Evolutionary conservation across 2,888 invertebrate species (phyloP).

Genomic region (Zygothrica quintamaculata): DNA sequence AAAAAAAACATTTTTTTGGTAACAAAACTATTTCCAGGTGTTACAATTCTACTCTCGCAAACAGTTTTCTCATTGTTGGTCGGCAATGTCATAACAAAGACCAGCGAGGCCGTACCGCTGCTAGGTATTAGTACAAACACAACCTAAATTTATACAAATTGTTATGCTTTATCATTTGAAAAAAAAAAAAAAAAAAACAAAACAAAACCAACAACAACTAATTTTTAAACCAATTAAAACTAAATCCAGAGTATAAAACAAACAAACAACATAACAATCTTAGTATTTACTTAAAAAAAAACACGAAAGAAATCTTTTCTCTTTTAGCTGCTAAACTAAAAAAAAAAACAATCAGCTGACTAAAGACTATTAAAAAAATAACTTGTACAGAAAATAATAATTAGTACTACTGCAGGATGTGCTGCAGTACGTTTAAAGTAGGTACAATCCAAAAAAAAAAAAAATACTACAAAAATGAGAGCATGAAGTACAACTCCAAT

Average conservation of each 20-base stretch:
- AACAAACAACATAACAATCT: neutral
- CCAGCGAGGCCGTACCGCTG: constrained; percentile 99
- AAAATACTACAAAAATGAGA: constrained; percentile 39
- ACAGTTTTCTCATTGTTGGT: constrained; percentile 99
- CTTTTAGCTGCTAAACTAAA: constrained; percentile 72
- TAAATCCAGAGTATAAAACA: constrained; percentile 27
- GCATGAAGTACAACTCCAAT: constrained; percentile 63
- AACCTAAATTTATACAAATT: constrained; percentile 35
- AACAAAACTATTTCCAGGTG: constrained; percentile 92
- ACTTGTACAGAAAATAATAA: constrained; percentile 64
- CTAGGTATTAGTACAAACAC: constrained; percentile 89
- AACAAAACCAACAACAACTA: no score
- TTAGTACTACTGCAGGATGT: constrained; percentile 38
- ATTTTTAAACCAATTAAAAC: no score
- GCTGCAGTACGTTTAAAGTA: constrained; percentile 68
- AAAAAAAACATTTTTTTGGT: constrained; percentile 84
- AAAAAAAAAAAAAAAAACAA: constrained; percentile 29
- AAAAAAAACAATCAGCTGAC: constrained; percentile 54
- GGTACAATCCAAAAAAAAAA: constrained; percentile 44
- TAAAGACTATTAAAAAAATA: constrained; percentile 52
- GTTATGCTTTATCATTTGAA: constrained; percentile 54
- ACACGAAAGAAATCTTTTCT: constrained; percentile 64
- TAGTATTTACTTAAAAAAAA: constrained; percentile 17
- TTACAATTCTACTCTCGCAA: constrained; percentile 99
- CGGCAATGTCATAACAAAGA: constrained; percentile 99